phyloP scores from a whole-genome alignment of 1,140 invertebrate genomes.

The Drosophila funebris region DNA sequence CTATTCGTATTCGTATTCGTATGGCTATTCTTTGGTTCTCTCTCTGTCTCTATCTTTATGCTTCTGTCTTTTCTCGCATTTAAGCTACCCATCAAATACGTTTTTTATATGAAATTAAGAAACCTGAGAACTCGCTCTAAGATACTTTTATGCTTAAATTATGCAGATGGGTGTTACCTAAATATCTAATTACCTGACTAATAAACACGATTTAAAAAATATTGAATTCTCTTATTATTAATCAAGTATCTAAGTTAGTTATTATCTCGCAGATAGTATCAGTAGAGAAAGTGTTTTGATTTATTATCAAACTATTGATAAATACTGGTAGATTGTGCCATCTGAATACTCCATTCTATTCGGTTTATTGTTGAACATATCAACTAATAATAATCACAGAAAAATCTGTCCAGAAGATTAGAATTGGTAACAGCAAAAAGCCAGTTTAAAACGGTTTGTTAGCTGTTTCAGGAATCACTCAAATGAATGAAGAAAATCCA shows the following conservation, averaged over 20 bases:
- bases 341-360: too few species aligned
- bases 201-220: conserved; percentile 15
- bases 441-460: too few species aligned
- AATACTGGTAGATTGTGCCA: too few species aligned
- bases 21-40: conserved; percentile 33
- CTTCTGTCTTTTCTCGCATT: conserved; percentile 35
- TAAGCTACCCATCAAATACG: conserved; percentile 70
- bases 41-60: conserved; percentile 23
- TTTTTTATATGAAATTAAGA: conserved; percentile 61
- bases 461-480: not conserved
- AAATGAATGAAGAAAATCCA: too few species aligned
- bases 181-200: conserved; percentile 49
- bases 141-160: conserved; percentile 26
- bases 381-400: too few species aligned
- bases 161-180: conserved; percentile 42
- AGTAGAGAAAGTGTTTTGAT: conserved; percentile 19
- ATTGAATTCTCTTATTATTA: conserved; percentile 21
- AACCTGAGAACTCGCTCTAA: conserved; percentile 25
- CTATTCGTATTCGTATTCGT: conserved; percentile 22
- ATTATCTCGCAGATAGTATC: not conserved
- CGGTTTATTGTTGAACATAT: too few species aligned
- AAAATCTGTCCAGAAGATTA: too few species aligned
- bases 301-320: conserved; percentile 4
- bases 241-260: conserved; percentile 14
- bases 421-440: too few species aligned